Evolutionary conservation across 2,113 vertebrate genomes (phyloP), one percentile per base, ranked within the genome.

Genomic region (Hystrix brachyura): DNA sequence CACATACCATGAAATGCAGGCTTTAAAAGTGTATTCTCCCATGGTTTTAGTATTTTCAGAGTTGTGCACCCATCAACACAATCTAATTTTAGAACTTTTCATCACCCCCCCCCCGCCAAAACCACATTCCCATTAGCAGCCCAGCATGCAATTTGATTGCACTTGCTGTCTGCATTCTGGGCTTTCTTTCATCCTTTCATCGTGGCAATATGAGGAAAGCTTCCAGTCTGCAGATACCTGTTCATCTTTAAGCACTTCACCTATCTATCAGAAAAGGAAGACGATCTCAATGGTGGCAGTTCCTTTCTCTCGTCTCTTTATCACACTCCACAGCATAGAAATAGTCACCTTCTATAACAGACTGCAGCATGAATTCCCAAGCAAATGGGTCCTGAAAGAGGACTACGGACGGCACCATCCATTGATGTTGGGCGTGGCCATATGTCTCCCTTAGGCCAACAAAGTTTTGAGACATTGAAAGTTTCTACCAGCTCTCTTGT

Each of bases 1-100:
- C 29, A 65, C 14, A 59, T 55, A 60, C 18, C 9, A 76, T 48
- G 74, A 87, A 93, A 86, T 65, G 4, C 0, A 51, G 10, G 59
- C 13, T 81, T 87, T 64, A 48, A 74, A 71, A 82, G 32, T 59
- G 3, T 88, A 32, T 9, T 62, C 23, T 64, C 17, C 10, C 2
- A 23, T 87, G 76, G 14, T 60, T 87, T 74, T 91, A 27, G n/a
- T 59, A 83, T 91, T 84, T 83, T 55, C 81, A 83, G 82, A 91
- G 25, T 38, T 87, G 81, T 34, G 5, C 23, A 84, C 84, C 10
- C 34, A 64, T 59, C 67, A 79, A 27, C 18, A 71, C 46, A n/a
- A 29, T 55, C 53, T 95, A 91, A 95, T 84, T 94, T 88, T 84
- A 85, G 55, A 80, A 79, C n/a, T 79, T 89, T 89, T 65, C 65